phyloP scores from a whole-genome alignment of 2,888 invertebrate species.

The Phengaris alcon region DNA sequence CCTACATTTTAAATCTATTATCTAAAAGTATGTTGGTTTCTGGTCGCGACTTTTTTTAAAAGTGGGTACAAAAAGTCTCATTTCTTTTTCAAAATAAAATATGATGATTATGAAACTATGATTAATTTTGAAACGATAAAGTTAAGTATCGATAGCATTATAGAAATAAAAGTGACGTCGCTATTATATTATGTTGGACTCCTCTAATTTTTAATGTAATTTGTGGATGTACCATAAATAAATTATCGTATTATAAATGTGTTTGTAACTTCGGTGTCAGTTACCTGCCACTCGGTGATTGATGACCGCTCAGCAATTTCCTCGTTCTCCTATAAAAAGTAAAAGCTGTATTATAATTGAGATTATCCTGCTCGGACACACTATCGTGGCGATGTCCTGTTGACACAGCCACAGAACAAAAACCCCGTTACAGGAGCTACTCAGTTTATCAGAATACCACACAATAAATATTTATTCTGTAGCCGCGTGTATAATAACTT shows the following conservation, averaged over 20 bases:
- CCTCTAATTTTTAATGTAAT: not conserved
- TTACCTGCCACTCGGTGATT: slow-evolving; percentile 11
- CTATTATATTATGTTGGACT: not conserved
- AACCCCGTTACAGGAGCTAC: not conserved
- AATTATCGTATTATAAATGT: slow-evolving; percentile 10
- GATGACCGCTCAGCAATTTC: slow-evolving; percentile 1
- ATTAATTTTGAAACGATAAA: too few relatives aligned
- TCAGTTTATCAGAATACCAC: too few relatives aligned
- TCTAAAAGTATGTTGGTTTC: too few relatives aligned
- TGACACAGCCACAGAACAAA: not conserved
- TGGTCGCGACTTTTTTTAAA: too few relatives aligned
- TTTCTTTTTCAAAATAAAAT: too few relatives aligned
- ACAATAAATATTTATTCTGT: too few relatives aligned
- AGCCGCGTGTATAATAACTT: too few relatives aligned
- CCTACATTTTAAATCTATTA: too few relatives aligned
- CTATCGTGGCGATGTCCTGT: not conserved
- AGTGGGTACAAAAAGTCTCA: too few relatives aligned
- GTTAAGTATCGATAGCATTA: too few relatives aligned
- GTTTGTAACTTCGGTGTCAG: slow-evolving; percentile 16
- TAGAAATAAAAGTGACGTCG: not conserved
- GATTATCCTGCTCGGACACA: not conserved
- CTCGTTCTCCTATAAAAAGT: slow-evolving; percentile 5
- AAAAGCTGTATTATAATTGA: slow-evolving; percentile 5
- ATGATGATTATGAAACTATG: too few relatives aligned
- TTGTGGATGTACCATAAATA: slow-evolving; percentile 3